Evolutionary conservation across 2,888 invertebrate genomes (phyloP), one percentile per base, ranked within the genome.

Genomic region (Platycheirus rosarum): DNA sequence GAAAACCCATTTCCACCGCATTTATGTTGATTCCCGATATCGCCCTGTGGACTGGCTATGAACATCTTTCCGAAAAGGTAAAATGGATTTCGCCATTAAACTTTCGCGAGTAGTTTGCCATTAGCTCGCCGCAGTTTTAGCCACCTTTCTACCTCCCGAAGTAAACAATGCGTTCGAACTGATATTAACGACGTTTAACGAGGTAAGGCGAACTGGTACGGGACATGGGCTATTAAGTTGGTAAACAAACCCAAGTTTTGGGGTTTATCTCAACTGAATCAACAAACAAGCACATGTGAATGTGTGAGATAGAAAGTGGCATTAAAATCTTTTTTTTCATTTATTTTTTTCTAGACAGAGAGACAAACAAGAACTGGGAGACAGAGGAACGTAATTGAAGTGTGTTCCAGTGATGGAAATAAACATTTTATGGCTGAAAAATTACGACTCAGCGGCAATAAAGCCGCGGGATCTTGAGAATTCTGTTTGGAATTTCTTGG

Each of bases 351-450:
- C 18, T 35, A 35, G 35, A 53, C n/a, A 20, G 7, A 35, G 32
- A 32, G 13, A 29, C 37, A 40, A 29, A 42, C 20, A 20, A 8
- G 26, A 44, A 60, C 11, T n/a, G n/a, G n/a, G 16, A 23, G 46
- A 35, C n/a, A 62, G 16, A 26, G 6, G 26, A 46, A 14, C 55
- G 14, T 13, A 51, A 66, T 51, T 51, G 44, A 55, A 55, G 46
- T 46, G 55, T 46, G 55, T 20, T 68, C 44, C 68, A 53, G 51
- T 18, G 51, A 53, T 63, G 53, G 55, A 65, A 53, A 48, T 73
- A 55, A 73, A 65, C 53, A 65, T 73, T 73, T 55, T 60, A 62
- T 65, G 4, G 20, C 14, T 35, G 11, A 23, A 5, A 11, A 44
- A 40, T 44, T 71, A 40, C 51, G 42, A 42, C 53, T 53, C 62